Base-by-base conservation (phyloP, 2,888 invertebrate species). In the Leptogaster cylindrica region DNA sequence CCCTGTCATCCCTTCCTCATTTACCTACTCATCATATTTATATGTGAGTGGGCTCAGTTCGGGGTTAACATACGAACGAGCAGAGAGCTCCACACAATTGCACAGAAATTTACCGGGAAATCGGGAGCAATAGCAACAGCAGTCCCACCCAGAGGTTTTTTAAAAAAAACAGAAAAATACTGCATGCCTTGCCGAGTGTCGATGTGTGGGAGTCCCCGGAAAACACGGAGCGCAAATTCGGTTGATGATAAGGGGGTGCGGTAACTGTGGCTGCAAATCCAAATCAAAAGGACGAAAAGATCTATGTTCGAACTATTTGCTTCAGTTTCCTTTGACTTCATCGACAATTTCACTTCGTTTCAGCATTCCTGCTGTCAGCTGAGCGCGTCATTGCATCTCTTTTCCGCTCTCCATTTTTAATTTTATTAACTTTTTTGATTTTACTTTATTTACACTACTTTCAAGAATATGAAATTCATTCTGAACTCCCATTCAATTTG, bases 401-500 rank as follows among this genome's bases (percentile, higher is more conserved):
- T 52, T 52, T 14, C 18, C 18, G 33, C 3, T 52, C 12, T 36
- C 36, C 6, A 31, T 52, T 52, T 52, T 28, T 28, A 28, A 44
- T 44, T 44, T 44, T 31, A n/a, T n/a, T n/a, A n/a, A n/a, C n/a
- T 36, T 36, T 36, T 1, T 4, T 1, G 36, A 1, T 36, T 36
- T 36, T 36, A 3, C 12, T 36, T 36, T 51, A 18, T 52, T 31
- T 52, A 33, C 52, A 52, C 27, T 52, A 52, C 33, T n/a, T 52
- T 28, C 31, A 14, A 52, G 31, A 31, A 14, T 52, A 33, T 27
- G 33, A 52, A n/a, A 33, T 52, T 52, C 52, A 52, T 52, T 52
- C 52, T 52, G 52, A 52, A 52, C 31, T 52, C 52, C 52, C 52
- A 52, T 31, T 52, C 31, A 52, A 33, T 18, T 52, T 28, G 31